These are phyloP conservation scores for Berghia stephanieae DNA, from an alignment of 1,140 invertebrate genomes.

Conservation along the genomic window DNA sequence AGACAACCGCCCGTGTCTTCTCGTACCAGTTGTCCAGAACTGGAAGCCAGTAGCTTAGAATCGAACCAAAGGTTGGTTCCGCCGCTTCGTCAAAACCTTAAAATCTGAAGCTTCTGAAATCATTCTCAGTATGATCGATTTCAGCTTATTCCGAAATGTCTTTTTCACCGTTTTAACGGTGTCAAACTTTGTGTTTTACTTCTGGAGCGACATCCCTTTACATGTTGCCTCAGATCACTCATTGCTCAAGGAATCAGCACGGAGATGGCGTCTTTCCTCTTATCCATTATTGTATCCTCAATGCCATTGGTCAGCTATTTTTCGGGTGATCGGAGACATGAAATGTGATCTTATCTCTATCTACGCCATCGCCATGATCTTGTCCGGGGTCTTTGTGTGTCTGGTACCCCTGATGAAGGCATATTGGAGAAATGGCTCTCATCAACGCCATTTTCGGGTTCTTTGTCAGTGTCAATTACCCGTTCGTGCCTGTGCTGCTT, in stretches of 20 bases:
- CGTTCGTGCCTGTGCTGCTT: conserved; percentile 61
- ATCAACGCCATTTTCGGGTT: conserved; percentile 58
- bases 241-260: conserved; percentile 57
- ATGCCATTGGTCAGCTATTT: conserved; percentile 77
- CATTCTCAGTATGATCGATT: conserved; percentile 57
- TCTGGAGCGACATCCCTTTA: conserved; percentile 62
- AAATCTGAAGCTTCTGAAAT: conserved; percentile 38
- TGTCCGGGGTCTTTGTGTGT: conserved; percentile 47
- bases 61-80: not conserved
- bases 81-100: conserved; percentile 24
- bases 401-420: conserved; percentile 48
- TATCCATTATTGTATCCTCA: conserved; percentile 88
- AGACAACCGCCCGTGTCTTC: conserved; percentile 29
- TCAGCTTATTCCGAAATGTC: conserved; percentile 40
- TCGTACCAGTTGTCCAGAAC: conserved; percentile 53
- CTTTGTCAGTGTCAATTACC: conserved; percentile 64
- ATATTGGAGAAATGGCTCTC: conserved; percentile 46
- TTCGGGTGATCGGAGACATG: conserved; percentile 87
- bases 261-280: conserved; percentile 83
- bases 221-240: conserved; percentile 57
- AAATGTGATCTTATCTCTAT: conserved; percentile 51
- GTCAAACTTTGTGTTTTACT: conserved; percentile 61
- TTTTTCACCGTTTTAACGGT: conserved; percentile 51
- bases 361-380: conserved; percentile 53
- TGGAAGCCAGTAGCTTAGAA: conserved; percentile 27